These are phyloP conservation scores for Drosophila lacteicornis DNA, from an alignment of 1,140 invertebrate genomes.

Conservation along the genomic window DNA sequence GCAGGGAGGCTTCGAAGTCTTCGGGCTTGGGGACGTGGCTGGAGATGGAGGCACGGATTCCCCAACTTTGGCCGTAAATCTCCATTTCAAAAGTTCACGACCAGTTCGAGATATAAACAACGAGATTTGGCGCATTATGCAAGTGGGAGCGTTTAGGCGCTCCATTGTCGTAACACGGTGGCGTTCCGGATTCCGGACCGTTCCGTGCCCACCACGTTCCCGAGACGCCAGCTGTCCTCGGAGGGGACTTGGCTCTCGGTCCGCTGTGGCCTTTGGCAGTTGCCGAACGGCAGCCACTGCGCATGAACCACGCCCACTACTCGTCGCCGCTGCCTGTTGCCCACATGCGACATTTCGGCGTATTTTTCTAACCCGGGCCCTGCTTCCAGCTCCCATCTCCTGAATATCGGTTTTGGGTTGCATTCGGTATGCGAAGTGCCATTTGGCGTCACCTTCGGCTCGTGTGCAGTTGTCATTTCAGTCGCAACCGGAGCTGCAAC, in stretches of 20 bases:
- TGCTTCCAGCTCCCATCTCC: neutral
- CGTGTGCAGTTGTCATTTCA: constrained; percentile 21
- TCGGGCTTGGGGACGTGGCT: neutral
- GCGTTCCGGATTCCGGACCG: constrained; percentile 40
- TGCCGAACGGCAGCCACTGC: constrained; percentile 48
- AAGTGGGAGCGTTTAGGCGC: constrained; percentile 61
- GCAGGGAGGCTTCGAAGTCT: neutral
- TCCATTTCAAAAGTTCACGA: constrained; percentile 47
- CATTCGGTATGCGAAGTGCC: constrained; percentile 10
- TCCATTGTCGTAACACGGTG: constrained; percentile 24
- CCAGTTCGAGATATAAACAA: constrained; percentile 40
- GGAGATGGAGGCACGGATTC: neutral
- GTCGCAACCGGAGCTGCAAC: constrained; percentile 22
- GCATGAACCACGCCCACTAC: constrained; percentile 39
- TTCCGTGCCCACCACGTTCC: constrained; percentile 59
- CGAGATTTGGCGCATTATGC: constrained; percentile 58
- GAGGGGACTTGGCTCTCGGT: constrained; percentile 4
- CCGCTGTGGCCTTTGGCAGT: constrained; percentile 32
- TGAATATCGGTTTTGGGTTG: constrained; percentile 13
- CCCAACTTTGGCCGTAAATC: constrained; percentile 43
- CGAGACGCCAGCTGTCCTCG: constrained; percentile 23
- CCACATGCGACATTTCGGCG: constrained; percentile 38
- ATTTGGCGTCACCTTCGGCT: constrained; percentile 8
- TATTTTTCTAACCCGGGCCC: constrained; percentile 25
- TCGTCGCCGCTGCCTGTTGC: constrained; percentile 8